Evolutionary conservation across 1,140 invertebrate species (phyloP).

Genomic region (Nasonia vitripennis): DNA sequence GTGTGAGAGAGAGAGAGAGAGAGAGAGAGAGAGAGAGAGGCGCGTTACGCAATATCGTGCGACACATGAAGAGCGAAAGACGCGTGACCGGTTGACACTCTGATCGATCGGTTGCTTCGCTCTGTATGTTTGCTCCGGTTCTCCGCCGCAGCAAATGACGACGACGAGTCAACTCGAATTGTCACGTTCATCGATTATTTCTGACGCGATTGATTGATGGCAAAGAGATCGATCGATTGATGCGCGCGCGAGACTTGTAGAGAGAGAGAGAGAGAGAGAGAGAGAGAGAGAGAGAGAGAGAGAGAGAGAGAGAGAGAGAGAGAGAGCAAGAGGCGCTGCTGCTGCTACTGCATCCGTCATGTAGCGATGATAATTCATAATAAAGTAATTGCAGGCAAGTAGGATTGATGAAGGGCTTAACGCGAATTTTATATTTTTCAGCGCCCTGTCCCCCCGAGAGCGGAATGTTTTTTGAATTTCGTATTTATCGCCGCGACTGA

Average conservation of each 20-base stretch:
- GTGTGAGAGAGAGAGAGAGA: background rate
- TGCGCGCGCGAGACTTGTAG: background rate
- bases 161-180: constrained; percentile 61
- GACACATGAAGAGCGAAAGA: constrained; percentile 23
- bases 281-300: background rate
- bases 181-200: constrained; percentile 71
- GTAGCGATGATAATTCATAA: constrained; percentile 44
- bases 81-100: constrained; percentile 56
- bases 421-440: constrained; percentile 20
- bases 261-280: background rate
- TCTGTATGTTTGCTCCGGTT: constrained; percentile 60
- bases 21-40: background rate
- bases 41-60: constrained; percentile 56
- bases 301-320: background rate
- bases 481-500: too few relatives aligned
- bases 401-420: constrained; percentile 32
- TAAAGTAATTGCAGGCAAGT: constrained; percentile 42
- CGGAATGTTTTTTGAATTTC: too few relatives aligned
- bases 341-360: constrained; percentile 30
- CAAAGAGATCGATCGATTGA: constrained; percentile 58
- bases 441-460: too few relatives aligned
- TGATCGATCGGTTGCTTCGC: constrained; percentile 64
- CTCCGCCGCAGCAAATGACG: constrained; percentile 53
- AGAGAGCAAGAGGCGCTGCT: background rate
- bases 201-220: constrained; percentile 68